Base-by-base conservation (phyloP, 2,113 vertebrate genomes). In the Plecturocebus donacophilus region DNA sequence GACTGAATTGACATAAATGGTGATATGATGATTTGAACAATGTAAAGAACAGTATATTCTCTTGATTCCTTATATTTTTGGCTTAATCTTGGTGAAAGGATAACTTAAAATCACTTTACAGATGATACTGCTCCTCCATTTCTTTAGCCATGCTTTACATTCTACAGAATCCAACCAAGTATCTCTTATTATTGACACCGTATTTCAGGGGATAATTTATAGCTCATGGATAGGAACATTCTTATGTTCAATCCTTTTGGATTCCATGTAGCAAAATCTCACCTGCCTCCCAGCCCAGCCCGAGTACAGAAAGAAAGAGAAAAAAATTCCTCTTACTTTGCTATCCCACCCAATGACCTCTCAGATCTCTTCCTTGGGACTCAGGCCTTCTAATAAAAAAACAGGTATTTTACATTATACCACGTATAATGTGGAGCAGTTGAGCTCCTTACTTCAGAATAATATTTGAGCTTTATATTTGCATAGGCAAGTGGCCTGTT, bases 401-500 rank as follows among this genome's bases (percentile, higher is more conserved):
- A 8, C 52, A 17, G 70, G 38, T 49, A 54, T 30, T 93, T 42
- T 42, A 49, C 5, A 61, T 77, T 61, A 38, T 14, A 32, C 27
- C 27, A 32, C 5, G 5, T 30, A 6, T 52, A 40, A 58, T 25
- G 8, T 27, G 21, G 20, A 76, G 20, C 30, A 75, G n/a, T 32
- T 71, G 64, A 95, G 32, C 5, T 80, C 16, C 82, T 92, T 82
- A 49, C 38, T 92, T 94, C 49, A 52, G 70, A 83, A 73, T 76
- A 85, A 52, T 86, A 87, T 93, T 87, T 84, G 84, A 87, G 70
- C 13, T 75, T 73, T 91, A 45, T 61, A 87, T 95, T 91, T 95
- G 91, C 92, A 97, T 91, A 83, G 87, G 70, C 85, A 95, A 95
- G 96, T 92, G 35, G 35, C 5, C 83, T 89, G 40, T 35, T 91